Conservation (phyloP, 2,888 invertebrate genomes). For the Pachliopta kotzebuea region DNA sequence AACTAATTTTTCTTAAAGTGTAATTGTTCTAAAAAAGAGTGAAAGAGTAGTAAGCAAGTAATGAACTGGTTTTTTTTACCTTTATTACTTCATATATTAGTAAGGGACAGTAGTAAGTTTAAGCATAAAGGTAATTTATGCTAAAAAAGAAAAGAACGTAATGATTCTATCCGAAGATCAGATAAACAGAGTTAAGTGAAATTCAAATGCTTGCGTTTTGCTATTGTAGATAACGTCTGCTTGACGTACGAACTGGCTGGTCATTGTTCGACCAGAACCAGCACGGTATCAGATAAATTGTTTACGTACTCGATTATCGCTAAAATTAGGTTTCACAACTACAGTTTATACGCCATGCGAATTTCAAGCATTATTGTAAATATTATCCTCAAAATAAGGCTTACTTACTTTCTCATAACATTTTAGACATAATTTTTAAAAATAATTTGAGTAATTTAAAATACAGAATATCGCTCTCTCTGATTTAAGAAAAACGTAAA, state of each 20-base stretch:
- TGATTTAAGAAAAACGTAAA: not conserved
- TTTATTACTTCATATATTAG: too few species aligned
- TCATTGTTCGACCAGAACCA: constrained; percentile 13
- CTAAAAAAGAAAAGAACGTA: not conserved
- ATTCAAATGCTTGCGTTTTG: not conserved
- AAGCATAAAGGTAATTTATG: too few species aligned
- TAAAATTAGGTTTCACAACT: constrained; percentile 11
- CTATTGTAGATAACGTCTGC: constrained; percentile 11
- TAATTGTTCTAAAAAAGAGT: too few species aligned
- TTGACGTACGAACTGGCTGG: constrained; percentile 11
- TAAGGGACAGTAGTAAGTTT: too few species aligned
- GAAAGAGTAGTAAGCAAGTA: too few species aligned
- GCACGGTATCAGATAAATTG: constrained; percentile 15
- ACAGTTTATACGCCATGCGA: not conserved
- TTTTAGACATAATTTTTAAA: too few species aligned
- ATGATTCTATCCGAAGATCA: not conserved
- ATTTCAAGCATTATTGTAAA: not conserved
- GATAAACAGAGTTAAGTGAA: not conserved
- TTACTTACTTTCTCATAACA: too few species aligned
- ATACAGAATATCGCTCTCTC: not conserved
- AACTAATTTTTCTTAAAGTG: too few species aligned
- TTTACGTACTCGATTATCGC: constrained; percentile 17
- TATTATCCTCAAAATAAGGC: too few species aligned
- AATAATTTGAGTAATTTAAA: not conserved
- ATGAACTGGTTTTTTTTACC: too few species aligned